These are phyloP conservation scores for Nomada flava DNA, from an alignment of 2,888 invertebrate genomes.

Conservation along the genomic window DNA sequence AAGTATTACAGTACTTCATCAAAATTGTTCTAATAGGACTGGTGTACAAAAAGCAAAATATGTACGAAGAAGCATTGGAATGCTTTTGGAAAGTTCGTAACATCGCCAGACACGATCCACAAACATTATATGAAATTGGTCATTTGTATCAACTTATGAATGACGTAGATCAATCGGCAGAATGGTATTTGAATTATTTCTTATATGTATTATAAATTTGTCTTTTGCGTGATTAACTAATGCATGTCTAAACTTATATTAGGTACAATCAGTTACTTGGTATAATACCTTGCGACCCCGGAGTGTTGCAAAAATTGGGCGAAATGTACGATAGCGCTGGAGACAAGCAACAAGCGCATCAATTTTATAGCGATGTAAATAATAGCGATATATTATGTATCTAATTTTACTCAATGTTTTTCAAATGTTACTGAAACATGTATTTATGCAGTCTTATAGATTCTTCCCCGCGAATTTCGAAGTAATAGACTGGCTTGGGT, in stretches of 20 bases:
- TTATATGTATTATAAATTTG: conserved; percentile 2
- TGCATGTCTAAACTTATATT: conserved; percentile 8
- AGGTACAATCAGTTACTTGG: conserved; percentile 92
- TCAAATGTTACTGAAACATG: conserved; percentile 69
- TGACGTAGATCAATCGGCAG: conserved; percentile 87
- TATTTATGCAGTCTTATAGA: conserved; percentile 78
- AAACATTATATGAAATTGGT: conserved; percentile 92
- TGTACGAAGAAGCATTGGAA: conserved; percentile 91
- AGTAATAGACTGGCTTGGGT: conserved; percentile 95
- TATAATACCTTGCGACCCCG: conserved; percentile 94
- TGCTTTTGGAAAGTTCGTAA: conserved; percentile 92
- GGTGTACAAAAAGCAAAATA: conserved; percentile 88
- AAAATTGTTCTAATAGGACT: conserved; percentile 85
- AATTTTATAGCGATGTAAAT: conserved; percentile 91
- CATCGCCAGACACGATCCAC: conserved; percentile 89
- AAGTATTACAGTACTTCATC: not conserved
- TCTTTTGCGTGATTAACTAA: conserved; percentile 11
- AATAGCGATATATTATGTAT: not conserved
- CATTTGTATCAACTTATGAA: conserved; percentile 90
- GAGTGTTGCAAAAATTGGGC: conserved; percentile 94
- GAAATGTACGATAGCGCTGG: conserved; percentile 95
- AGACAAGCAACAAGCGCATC: conserved; percentile 95
- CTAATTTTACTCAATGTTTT: not conserved
- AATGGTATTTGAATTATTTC: conserved; percentile 84
- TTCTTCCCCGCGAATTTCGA: conserved; percentile 84